Evolutionary conservation across 1,140 invertebrate species (phyloP).

Genomic region (Ceratina calcarata): DNA sequence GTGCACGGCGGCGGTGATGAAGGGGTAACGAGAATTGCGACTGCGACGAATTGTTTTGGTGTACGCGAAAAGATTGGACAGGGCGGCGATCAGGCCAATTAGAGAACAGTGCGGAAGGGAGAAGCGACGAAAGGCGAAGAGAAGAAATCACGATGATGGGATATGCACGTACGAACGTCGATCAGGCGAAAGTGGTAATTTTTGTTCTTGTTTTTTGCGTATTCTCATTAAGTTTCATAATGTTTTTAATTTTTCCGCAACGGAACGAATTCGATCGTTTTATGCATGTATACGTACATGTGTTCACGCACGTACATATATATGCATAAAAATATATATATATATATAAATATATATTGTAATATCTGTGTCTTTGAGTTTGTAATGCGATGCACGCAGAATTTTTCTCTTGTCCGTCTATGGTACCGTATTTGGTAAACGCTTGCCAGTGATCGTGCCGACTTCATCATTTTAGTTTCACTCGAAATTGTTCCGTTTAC

Average conservation of each 20-base stretch:
- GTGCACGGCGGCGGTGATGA: background rate
- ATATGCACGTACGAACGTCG: constrained; percentile 43
- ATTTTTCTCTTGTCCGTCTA: constrained; percentile 38
- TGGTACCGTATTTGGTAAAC: too few species aligned
- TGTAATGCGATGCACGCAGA: constrained; percentile 33
- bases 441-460: background rate
- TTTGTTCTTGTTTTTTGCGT: constrained; percentile 64
- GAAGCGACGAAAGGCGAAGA: constrained; percentile 52
- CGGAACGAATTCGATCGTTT: constrained; percentile 48
- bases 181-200: constrained; percentile 41
- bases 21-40: background rate
- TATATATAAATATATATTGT: too few species aligned
- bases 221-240: constrained; percentile 58
- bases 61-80: background rate
- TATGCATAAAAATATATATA: background rate
- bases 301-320: constrained; percentile 11
- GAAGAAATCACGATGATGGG: constrained; percentile 45
- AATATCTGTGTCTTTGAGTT: constrained; percentile 48
- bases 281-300: constrained; percentile 17
- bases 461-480: constrained; percentile 29
- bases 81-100: background rate
- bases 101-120: background rate
- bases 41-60: constrained; percentile 9
- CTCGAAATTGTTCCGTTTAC: constrained; percentile 21
- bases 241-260: constrained; percentile 55